Conservation (phyloP, 2,888 invertebrate species). For the Spodoptera exigua region DNA sequence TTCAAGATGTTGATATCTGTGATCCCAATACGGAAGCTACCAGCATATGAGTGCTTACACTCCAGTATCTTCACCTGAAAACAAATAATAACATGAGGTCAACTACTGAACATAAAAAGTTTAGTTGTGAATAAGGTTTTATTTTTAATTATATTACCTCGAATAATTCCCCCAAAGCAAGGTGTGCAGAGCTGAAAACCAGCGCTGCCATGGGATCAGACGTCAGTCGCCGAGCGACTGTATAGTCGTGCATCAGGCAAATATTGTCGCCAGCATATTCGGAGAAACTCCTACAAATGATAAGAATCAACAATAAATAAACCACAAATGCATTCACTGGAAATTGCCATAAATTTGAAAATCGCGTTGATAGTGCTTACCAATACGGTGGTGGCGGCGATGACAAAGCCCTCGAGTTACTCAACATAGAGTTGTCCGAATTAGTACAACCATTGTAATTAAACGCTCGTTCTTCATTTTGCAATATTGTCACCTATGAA, state of each 20-base stretch:
- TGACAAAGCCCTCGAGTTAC: constrained; percentile 66
- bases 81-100: constrained; percentile 1
- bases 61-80: constrained; percentile 89
- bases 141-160: constrained; percentile 83
- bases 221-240: constrained; percentile 90
- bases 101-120: no score
- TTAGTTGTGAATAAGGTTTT: not conserved
- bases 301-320: constrained; percentile 2
- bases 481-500: constrained; percentile 80
- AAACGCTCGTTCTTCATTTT: constrained; percentile 81
- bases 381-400: constrained; percentile 82
- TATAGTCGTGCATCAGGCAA: constrained; percentile 91
- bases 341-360: not conserved
- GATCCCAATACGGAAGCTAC: constrained; percentile 94
- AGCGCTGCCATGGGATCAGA: constrained; percentile 81
- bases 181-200: constrained; percentile 92
- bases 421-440: constrained; percentile 76
- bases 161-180: constrained; percentile 93
- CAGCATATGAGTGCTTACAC: constrained; percentile 91
- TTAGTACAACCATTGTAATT: constrained; percentile 81
- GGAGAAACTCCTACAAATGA: constrained; percentile 84
- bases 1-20: constrained; percentile 91
- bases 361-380: constrained; percentile 67
- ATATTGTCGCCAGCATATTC: constrained; percentile 93
- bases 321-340: not conserved